These are phyloP conservation scores for Cynoglossus semilaevis DNA, from an alignment of 2,113 vertebrate genomes.

Conservation along the genomic window DNA sequence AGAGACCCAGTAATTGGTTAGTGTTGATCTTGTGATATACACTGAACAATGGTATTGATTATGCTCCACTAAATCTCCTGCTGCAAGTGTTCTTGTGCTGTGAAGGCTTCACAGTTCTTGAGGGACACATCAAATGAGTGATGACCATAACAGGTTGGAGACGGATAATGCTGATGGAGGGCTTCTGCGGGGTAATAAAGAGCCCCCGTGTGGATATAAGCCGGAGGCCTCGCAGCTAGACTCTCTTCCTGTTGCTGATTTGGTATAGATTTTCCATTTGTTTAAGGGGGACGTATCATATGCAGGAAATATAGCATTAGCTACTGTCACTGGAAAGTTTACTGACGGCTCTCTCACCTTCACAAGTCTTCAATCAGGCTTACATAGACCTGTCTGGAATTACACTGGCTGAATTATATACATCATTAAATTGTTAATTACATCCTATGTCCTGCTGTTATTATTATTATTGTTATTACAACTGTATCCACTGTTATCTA, in stretches of 20 bases:
- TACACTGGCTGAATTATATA: too few species aligned
- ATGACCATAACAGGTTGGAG: constrained; percentile 31
- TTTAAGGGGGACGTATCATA: constrained; percentile 49
- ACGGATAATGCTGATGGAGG: constrained; percentile 48
- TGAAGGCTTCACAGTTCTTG: constrained; percentile 32
- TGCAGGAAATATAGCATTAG: constrained; percentile 43
- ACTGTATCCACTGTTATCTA: too few species aligned
- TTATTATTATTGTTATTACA: too few species aligned
- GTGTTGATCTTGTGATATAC: constrained; percentile 51
- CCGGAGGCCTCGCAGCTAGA: constrained; percentile 7
- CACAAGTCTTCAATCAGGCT: neutral
- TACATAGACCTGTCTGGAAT: too few species aligned
- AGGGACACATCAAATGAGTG: constrained; percentile 51
- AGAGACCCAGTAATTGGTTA: constrained; percentile 34
- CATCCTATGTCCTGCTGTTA: too few species aligned
- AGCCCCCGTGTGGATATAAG: constrained; percentile 30
- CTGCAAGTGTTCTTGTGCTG: constrained; percentile 24
- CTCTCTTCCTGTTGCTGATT: constrained; percentile 59
- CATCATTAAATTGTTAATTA: too few species aligned
- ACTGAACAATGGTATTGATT: constrained; percentile 52
- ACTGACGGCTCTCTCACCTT: constrained; percentile 29
- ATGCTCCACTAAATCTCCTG: constrained; percentile 46
- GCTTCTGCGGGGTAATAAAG: constrained; percentile 49
- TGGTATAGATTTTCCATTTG: constrained; percentile 69
- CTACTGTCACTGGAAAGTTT: constrained; percentile 17